phyloP scores from a whole-genome alignment of 1,140 invertebrate species.

The Macrobrachium rosenbergii region DNA sequence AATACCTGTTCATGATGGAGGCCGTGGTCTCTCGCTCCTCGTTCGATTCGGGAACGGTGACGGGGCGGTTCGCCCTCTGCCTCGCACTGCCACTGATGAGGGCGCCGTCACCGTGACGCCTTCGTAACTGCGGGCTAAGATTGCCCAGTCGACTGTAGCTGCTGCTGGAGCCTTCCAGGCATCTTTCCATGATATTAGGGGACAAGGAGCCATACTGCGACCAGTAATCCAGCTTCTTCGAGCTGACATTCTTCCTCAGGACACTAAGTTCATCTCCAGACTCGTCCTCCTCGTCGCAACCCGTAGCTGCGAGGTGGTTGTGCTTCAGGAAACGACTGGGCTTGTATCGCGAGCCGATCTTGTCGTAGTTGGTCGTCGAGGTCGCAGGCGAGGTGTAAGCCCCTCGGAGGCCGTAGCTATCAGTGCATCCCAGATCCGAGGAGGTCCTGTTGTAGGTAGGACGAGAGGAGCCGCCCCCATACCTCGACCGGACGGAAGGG shows the following conservation, averaged over 20 bases:
- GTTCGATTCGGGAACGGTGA: constrained; percentile 50
- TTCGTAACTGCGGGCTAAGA: constrained; percentile 46
- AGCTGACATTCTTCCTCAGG: constrained; percentile 19
- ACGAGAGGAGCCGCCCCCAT: constrained; percentile 22
- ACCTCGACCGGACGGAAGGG: constrained; percentile 32
- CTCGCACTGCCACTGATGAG: constrained; percentile 33
- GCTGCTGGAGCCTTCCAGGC: constrained; percentile 30
- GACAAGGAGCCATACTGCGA: constrained; percentile 58
- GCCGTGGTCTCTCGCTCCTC: constrained; percentile 49
- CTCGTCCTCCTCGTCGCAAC: constrained; percentile 64
- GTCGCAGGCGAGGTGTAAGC: constrained; percentile 40
- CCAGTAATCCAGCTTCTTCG: constrained; percentile 64
- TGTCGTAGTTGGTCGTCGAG: constrained; percentile 59
- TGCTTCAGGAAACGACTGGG: constrained; percentile 65
- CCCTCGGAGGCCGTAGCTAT: constrained; percentile 44
- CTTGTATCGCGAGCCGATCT: constrained; percentile 62
- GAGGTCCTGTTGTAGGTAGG: constrained; percentile 51
- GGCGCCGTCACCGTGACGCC: constrained; percentile 42
- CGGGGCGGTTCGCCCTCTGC: constrained; percentile 28
- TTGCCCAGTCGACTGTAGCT: constrained; percentile 1
- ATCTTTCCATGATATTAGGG: constrained; percentile 58
- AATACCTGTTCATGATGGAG: constrained; percentile 56
- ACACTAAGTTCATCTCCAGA: constrained; percentile 27
- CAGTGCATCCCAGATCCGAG: constrained; percentile 45
- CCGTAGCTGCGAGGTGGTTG: constrained; percentile 21